Conservation (phyloP, 2,797 vertebrate species). For the Chloroceryle inda region DNA sequence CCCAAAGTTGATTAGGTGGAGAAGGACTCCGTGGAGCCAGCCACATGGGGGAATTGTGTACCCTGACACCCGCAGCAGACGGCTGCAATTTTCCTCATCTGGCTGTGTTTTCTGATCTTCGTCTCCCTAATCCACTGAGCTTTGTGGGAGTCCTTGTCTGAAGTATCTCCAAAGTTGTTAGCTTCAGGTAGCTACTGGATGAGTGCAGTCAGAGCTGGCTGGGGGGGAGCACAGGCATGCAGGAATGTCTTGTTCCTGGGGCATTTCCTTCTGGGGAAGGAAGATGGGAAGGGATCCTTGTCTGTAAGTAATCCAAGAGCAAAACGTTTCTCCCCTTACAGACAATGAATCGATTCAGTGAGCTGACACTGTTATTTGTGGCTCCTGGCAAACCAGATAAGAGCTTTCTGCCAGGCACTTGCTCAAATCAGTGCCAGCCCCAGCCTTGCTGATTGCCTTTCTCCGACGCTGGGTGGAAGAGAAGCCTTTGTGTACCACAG, state of each 20-base stretch:
- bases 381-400: conserved; percentile 59
- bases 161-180: conserved; percentile 44
- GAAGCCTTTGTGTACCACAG: conserved; percentile 28
- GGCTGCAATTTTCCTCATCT: not conserved
- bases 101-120: not conserved
- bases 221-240: conserved; percentile 8
- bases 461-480: not conserved
- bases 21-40: not conserved
- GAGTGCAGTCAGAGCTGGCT: not conserved
- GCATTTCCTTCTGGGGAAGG: conserved; percentile 62
- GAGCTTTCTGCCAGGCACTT: conserved; percentile 65
- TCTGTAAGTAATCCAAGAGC: conserved; percentile 40
- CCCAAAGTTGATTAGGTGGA: not conserved
- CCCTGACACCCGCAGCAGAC: not conserved
- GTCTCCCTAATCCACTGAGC: not conserved
- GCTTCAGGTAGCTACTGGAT: conserved; percentile 9
- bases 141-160: not conserved
- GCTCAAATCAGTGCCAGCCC: conserved; percentile 50
- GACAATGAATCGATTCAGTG: conserved; percentile 64
- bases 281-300: conserved; percentile 47
- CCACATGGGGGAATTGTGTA: not conserved
- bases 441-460: conserved; percentile 35
- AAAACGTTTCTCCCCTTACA: conserved; percentile 43
- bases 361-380: conserved; percentile 64
- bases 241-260: conserved; percentile 62